Conservation (phyloP, 2,888 invertebrate species). For the Glyphotaelius pellucidus region DNA sequence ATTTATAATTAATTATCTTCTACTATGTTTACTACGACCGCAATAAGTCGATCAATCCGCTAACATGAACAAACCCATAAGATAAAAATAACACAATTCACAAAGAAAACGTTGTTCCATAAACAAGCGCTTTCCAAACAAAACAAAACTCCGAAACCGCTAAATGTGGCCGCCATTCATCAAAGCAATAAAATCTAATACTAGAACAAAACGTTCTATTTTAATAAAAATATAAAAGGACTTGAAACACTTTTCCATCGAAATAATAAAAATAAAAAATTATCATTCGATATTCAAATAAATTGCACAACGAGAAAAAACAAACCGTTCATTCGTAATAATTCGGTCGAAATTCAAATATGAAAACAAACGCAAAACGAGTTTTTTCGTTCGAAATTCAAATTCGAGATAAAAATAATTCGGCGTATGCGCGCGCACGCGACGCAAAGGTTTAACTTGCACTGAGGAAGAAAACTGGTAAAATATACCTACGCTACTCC, state of each 20-base stretch:
- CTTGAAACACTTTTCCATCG: background rate
- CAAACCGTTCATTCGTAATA: background rate
- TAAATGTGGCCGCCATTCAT: background rate
- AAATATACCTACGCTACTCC: background rate
- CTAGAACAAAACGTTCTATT: background rate
- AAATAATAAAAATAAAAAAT: background rate
- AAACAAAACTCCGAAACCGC: background rate
- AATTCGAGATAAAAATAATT: conserved; percentile 16
- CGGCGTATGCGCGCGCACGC: conserved; percentile 37
- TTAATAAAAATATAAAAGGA: background rate
- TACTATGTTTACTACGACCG: background rate
- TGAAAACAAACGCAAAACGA: background rate
- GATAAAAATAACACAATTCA: background rate
- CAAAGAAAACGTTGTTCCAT: background rate
- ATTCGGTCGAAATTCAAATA: background rate
- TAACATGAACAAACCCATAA: background rate
- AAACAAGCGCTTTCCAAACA: background rate
- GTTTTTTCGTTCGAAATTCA: conserved; percentile 24
- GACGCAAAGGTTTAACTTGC: conserved; percentile 17
- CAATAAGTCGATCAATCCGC: background rate
- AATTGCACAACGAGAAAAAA: background rate
- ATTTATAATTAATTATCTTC: background rate
- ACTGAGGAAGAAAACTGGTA: conserved; percentile 31
- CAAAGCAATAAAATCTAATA: background rate
- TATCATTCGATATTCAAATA: conserved; percentile 2